Conservation (phyloP, 2,888 invertebrate genomes). For the Spodoptera picta region DNA sequence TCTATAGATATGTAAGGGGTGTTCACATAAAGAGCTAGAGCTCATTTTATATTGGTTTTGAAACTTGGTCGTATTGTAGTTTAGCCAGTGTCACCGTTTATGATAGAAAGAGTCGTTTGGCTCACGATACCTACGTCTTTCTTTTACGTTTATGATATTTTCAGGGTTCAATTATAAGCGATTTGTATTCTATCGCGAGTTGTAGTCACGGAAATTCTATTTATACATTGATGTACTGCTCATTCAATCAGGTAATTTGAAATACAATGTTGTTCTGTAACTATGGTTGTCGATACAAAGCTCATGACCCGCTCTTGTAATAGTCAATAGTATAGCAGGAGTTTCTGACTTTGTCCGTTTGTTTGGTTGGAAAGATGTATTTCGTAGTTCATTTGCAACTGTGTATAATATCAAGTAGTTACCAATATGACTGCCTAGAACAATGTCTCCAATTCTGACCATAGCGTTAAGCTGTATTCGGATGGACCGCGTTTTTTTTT, state of each 20-base stretch:
- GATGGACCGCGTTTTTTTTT: no score
- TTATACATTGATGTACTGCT: conserved; percentile 7
- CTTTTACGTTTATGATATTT: conserved; percentile 56
- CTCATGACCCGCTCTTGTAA: no score
- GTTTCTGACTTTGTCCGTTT: no score
- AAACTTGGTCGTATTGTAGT: conserved; percentile 46
- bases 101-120: conserved; percentile 60
- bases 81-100: conserved; percentile 61
- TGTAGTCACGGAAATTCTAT: conserved; percentile 23
- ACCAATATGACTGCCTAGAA: no score
- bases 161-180: conserved; percentile 46
- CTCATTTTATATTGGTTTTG: conserved; percentile 20
- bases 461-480: no score
- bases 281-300: no score
- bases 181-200: conserved; percentile 52
- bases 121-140: conserved; percentile 47
- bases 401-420: no score
- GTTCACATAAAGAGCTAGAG: conserved; percentile 1
- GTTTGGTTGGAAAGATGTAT: no score
- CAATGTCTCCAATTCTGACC: no score
- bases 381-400: no score
- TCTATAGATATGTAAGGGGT: background rate
- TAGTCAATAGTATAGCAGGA: no score
- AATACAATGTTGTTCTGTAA: no score
- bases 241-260: conserved; percentile 11